Conservation (phyloP, 2,888 invertebrate species). For the Brenthis daphne region DNA sequence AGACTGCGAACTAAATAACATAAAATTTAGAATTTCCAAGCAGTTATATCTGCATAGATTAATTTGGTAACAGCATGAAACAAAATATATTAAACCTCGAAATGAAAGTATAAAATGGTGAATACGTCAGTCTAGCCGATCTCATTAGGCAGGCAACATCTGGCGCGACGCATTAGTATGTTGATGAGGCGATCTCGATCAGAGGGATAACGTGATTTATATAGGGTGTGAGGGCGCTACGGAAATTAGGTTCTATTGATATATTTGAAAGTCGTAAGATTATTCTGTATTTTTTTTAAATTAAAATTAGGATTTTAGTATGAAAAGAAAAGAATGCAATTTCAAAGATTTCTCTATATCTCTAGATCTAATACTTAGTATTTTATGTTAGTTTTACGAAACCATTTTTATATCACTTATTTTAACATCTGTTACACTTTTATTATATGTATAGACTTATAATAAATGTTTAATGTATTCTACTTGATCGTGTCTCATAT, state of each 20-base stretch:
- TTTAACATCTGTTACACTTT: no score
- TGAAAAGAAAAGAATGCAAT: no score
- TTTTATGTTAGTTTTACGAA: no score
- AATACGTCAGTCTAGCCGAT: constrained; percentile 49
- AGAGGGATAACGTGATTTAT: constrained; percentile 76
- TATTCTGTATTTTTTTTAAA: neutral
- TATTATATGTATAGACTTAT: no score
- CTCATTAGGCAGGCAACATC: constrained; percentile 62
- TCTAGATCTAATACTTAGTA: no score
- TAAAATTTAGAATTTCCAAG: no score
- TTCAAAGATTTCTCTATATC: no score
- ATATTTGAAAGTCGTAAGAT: constrained; percentile 8
- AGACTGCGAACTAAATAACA: no score
- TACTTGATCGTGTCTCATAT: no score
- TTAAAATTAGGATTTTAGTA: no score
- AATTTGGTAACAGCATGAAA: neutral
- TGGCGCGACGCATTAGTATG: constrained; percentile 78
- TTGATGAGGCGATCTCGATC: constrained; percentile 80
- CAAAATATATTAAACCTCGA: constrained; percentile 17
- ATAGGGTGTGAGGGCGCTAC: constrained; percentile 53
- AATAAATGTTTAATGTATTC: no score
- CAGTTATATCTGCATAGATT: neutral
- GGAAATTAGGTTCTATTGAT: constrained; percentile 18
- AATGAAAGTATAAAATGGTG: constrained; percentile 25
- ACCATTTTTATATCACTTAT: no score